phyloP scores from a whole-genome alignment of 1,140 invertebrate genomes.

The Neuroterus valhalla region DNA sequence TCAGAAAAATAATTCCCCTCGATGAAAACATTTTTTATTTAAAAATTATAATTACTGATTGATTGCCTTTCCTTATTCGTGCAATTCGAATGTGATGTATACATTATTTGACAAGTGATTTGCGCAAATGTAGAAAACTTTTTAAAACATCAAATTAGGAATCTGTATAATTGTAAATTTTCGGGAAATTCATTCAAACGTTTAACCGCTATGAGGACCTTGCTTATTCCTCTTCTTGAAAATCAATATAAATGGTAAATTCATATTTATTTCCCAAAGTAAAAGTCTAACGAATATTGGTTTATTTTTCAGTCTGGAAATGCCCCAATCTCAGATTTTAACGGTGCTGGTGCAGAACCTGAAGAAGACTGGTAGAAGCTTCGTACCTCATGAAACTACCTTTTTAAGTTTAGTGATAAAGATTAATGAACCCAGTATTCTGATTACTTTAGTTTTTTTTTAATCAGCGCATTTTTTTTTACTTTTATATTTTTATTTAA shows the following conservation, averaged over 20 bases:
- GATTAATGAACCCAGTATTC: slow-evolving; percentile 1
- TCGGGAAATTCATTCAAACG: too few species aligned
- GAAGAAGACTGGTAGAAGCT: slow-evolving; percentile 58
- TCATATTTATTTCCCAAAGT: too few species aligned
- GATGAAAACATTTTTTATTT: slow-evolving; percentile 34
- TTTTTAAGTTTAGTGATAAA: slow-evolving; percentile 1
- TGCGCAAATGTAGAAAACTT: not conserved
- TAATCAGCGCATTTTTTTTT: slow-evolving; percentile 38
- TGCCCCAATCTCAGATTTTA: not conserved
- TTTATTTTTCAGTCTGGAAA: slow-evolving; percentile 46
- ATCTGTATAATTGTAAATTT: too few species aligned
- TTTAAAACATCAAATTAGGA: too few species aligned
- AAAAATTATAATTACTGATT: too few species aligned
- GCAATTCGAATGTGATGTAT: too few species aligned
- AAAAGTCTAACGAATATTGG: not conserved
- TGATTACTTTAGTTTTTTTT: slow-evolving; percentile 34
- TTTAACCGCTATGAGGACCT: too few species aligned
- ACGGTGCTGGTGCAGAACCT: slow-evolving; percentile 41
- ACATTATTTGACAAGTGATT: too few species aligned
- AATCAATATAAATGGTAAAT: too few species aligned
- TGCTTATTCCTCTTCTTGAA: too few species aligned
- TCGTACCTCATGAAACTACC: slow-evolving; percentile 6
- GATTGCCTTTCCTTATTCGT: too few species aligned
- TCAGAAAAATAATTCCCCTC: not conserved
- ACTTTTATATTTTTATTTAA: slow-evolving; percentile 30